A percentile compares a stretch with the other conserved stretches of the same genome.
Conservation (phyloP, 64 coral and sea anemone genomes). For the Exaiptasia diaphana region DNA sequence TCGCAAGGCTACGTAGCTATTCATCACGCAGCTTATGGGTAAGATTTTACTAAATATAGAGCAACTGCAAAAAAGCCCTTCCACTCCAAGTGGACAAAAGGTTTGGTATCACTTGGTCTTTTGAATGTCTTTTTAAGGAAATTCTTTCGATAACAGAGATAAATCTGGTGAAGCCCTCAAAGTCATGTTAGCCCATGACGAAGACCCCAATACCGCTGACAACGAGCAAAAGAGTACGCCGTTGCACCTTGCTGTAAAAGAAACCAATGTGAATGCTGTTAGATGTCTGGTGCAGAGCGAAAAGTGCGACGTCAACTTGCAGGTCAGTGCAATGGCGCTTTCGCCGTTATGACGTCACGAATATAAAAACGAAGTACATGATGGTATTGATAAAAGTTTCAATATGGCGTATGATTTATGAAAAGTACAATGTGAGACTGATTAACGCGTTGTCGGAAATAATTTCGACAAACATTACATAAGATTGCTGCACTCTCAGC, state of each 20-base stretch:
- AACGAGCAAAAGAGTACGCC: not conserved
- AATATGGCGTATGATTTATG: no score
- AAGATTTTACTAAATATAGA: not conserved
- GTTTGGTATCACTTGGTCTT: no score
- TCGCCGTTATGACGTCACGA: not conserved
- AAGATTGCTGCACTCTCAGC: no score
- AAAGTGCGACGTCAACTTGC: slow-evolving; percentile 31
- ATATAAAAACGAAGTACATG: no score
- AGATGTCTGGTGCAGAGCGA: slow-evolving; percentile 1
- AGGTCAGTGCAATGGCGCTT: slow-evolving; percentile 35
- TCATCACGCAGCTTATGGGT: slow-evolving; percentile 48
- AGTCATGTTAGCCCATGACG: slow-evolving; percentile 6
- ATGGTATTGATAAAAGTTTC: no score
- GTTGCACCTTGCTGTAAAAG: slow-evolving; percentile 49
- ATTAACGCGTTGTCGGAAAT: no score
- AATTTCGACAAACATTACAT: no score
- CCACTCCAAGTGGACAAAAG: no score
- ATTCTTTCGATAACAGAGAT: no score
- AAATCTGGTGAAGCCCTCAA: slow-evolving; percentile 39
- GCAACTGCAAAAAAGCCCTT: not conserved
- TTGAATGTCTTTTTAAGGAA: no score
- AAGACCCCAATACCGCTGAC: slow-evolving; percentile 19
- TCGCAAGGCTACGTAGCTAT: slow-evolving; percentile 44
- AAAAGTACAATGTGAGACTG: no score
- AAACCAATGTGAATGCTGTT: slow-evolving; percentile 27